phyloP scores from a whole-genome alignment of 2,888 invertebrate genomes.

The Homarus gammarus region DNA sequence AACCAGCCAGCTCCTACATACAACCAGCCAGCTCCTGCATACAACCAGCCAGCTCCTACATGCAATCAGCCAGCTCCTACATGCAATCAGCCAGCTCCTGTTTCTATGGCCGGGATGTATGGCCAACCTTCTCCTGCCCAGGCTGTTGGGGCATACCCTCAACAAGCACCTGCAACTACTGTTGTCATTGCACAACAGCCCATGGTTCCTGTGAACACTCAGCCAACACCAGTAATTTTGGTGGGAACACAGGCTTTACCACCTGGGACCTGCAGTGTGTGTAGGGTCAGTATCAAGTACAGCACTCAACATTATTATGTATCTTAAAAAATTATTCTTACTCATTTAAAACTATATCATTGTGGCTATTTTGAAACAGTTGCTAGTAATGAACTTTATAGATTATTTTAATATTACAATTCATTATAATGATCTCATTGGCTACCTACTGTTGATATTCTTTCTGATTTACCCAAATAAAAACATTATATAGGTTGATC shows the following conservation, averaged over 20 bases:
- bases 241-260: not conserved
- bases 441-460: too few species aligned
- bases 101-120: not conserved
- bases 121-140: too few species aligned
- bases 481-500: too few species aligned
- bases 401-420: not conserved
- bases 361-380: not conserved
- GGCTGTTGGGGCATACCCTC: too few species aligned
- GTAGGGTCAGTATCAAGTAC: not conserved
- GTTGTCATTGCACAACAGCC: not conserved
- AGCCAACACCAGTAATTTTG: not conserved
- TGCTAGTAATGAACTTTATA: not conserved
- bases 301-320: not conserved
- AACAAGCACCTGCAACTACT: not conserved
- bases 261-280: not conserved
- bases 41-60: not conserved
- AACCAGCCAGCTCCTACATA: not conserved
- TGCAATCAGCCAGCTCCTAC: not conserved
- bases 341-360: not conserved
- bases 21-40: not conserved
- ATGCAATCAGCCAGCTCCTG: not conserved
- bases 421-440: not conserved
- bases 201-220: not conserved
- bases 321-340: not conserved
- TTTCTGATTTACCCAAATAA: too few species aligned